Base-by-base conservation (phyloP, 1,140 invertebrate genomes). In the Cataglyphis hispanica region DNA sequence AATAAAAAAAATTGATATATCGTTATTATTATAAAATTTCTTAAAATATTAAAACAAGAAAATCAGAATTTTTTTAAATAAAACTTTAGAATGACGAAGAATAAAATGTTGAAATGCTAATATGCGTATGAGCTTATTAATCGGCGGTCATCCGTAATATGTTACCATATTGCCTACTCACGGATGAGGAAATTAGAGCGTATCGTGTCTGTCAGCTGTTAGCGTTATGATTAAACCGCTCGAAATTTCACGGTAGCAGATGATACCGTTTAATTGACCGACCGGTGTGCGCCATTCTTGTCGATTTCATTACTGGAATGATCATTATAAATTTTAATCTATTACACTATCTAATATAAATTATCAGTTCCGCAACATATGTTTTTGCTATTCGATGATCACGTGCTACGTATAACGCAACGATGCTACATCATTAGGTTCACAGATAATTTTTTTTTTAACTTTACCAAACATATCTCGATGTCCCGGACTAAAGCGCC, bases 181-280 rank as follows among this genome's bases (percentile, higher is more conserved):
- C 37, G 50, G 66, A 60, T 72, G 78, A 74, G 78, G n/a, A 83
- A 83, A 83, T 83, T 83, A 27, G 78, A 89, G 87, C 77, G 63
- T 86, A 89, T 89, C 87, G 78, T 69, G 83, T 86, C 89, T 86
- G 89, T 90, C 89, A 90, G 89, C 89, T 90, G 89, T 90, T 86
- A 85, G 63, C 83, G 58, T 83, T 86, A 89, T 83, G 86, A 81
- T 80, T 70, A 61, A 84, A 83, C 86, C 76, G 75, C 46, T 81
- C 84, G 83, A 90, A 90, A 90, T 86, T 90, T 90, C 86, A 90
- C 86, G 89, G 77, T 78, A 85, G 89, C 89, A 91, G 90, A 91
- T 91, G 90, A 85, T 89, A 90, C 84, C 89, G 84, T 77, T 87
- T 86, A 84, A 88, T 86, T 84, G 78, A 84, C 81, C 81, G 75